Base-by-base conservation (phyloP, 2,113 vertebrate species). In the Eubucco bourcierii region DNA sequence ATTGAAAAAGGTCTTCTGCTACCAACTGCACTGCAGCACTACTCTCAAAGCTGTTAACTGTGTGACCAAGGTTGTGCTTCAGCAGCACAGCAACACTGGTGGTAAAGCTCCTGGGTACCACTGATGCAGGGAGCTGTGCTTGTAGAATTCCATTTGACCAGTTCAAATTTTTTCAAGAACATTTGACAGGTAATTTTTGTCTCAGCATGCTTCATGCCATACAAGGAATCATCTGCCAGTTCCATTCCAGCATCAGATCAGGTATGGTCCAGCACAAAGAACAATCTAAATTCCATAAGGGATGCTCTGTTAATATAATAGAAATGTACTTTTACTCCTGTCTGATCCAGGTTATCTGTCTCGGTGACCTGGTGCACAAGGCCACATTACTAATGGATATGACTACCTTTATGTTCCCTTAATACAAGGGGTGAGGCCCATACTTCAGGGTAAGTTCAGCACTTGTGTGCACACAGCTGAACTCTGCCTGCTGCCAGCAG, bases 1-100 rank as follows among this genome's bases (percentile, higher is more conserved):
- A 88, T 75, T 93, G 90, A 84, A 75, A 94, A 96, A 95, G 65
- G 73, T 84, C 68, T 91, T 82, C 84, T 60, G 82, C 34, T 85
- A 72, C 79, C 27, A 68, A 58, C 76, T 37, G 82, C 82, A 81
- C 55, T 79, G 90, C 82, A 91, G 82, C 55, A 61, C 29, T 47
- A 39, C 73, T 94, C 29, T 41, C 65, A 60, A 2, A 37, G 70
- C 79, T 2, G 4, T 67, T 63, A 68, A 34, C 68, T 33, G 31
- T 63, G 60, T 5, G 3, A 59, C 88, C 63, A 9, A 70, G 59
- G 37, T 9, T 60, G 90, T 60, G 65, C 76, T 75, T 90, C 93
- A 86, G 65, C 84, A 91, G 68, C 58, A 83, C 60, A 60, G 64
- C 64, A 80, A 9, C 27, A 10, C 37, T 59, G 41, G 27, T n/a